Evolutionary conservation across 2,797 vertebrate species (phyloP), one percentile per base, ranked within the genome.

Genomic region (Silurus lanzhouensis): DNA sequence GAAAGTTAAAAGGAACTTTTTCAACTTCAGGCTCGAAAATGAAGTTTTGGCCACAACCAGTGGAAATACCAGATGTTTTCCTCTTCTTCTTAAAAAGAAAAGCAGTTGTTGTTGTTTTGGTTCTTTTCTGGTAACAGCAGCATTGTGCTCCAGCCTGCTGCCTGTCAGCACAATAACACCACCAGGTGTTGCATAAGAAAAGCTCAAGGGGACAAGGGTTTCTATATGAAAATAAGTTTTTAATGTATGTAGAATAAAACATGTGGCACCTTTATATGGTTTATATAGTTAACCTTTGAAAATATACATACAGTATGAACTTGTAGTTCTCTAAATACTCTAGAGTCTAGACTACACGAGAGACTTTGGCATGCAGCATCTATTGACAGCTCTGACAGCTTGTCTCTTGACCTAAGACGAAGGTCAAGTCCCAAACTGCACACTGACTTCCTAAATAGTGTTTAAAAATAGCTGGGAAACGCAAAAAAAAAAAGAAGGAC

Each of bases 21-120:
- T 55, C 58, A 74, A 68, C 52, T 75, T 66, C 67, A 63, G 58
- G 58, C 25, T 81, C 38, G 25, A 85, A 81, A 81, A 64, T 38
- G 55, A 84, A 48, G 66, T 61, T 85, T 57, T 86, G 66, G 81
- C 80, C 31, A 70, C n/a, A 67, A 74, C 52, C 44, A 57, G 64
- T 75, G 84, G 9, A 72, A 74, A 81, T 79, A 3, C 83, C 83
- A 84, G 83, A 84, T 85, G 84, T 71, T 78, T 83, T 86, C 57
- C 74, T 78, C n/a, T 22, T 78, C 85, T 79, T 12, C 48, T 52
- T 7, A 52, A 52, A 52, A 9, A 31, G 19, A 71, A 55, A 67
- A 79, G 48, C 67, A 78, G 72, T 63, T 72, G 67, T 77, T 79
- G 68, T 68, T 70, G 57, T 81, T 77, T 55, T 85, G 68, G 17